Evolutionary conservation across 2,797 vertebrate genomes (phyloP).

Genomic region (Erethizon dorsatum): DNA sequence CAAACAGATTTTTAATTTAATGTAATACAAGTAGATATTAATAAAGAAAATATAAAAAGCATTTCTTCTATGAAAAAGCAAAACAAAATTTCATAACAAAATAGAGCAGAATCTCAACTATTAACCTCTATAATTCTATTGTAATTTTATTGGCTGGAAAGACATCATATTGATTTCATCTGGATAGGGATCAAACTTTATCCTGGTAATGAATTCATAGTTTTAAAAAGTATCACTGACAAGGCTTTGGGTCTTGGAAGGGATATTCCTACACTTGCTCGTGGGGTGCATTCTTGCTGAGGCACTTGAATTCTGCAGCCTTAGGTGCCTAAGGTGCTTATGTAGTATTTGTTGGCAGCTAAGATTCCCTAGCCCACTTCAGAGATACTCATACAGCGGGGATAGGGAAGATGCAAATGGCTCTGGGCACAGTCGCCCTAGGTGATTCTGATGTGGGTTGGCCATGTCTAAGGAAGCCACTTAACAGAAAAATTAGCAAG

Average conservation of each 20-base stretch:
- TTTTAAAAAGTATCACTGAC: not conserved
- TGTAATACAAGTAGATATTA: not conserved
- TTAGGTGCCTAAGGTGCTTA: rapidly evolving
- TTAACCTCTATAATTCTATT: not conserved
- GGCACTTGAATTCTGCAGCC: too few species aligned
- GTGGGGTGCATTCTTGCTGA: not conserved
- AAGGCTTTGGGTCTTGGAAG: not conserved
- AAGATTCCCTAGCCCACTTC: not conserved
- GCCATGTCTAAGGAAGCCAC: not conserved
- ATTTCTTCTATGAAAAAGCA: not conserved
- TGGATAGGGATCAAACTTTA: not conserved
- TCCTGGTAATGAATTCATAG: not conserved
- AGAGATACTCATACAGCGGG: not conserved
- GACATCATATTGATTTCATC: not conserved
- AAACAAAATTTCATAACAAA: not conserved
- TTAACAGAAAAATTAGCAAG: not conserved
- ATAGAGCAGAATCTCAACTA: not conserved
- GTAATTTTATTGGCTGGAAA: not conserved
- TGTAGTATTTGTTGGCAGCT: not conserved
- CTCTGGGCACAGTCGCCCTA: not conserved
- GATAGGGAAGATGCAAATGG: rapidly evolving
- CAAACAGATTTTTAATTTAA: not conserved
- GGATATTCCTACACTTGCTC: not conserved
- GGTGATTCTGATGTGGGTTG: not conserved
- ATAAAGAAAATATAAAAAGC: not conserved